These are phyloP conservation scores for Ceyx cyanopectus DNA, from an alignment of 2,113 vertebrate species.

Conservation along the genomic window DNA sequence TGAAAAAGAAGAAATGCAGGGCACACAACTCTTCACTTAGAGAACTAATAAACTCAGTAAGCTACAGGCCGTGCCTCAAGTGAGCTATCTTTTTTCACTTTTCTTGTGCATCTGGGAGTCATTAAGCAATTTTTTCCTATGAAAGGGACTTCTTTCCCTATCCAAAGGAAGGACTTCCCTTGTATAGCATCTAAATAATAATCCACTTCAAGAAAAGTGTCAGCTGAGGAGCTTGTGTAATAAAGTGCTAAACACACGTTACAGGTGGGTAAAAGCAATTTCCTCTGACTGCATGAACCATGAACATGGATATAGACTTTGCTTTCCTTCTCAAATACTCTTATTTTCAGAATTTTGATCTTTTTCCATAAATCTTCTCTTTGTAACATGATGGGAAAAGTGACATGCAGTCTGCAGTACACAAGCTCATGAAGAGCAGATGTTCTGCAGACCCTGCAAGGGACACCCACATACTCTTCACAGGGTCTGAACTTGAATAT, in stretches of 20 bases:
- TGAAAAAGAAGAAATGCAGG: slow-evolving; percentile 55
- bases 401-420: background rate
- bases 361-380: background rate
- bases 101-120: slow-evolving; percentile 68
- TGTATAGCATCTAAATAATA: slow-evolving; percentile 49
- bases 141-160: slow-evolving; percentile 43
- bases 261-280: background rate
- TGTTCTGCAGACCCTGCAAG: background rate
- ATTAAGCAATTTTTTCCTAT: slow-evolving; percentile 69
- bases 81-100: slow-evolving; percentile 47
- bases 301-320: background rate
- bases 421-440: background rate
- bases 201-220: slow-evolving; percentile 55
- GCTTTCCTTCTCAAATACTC: background rate
- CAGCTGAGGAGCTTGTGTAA: slow-evolving; percentile 16
- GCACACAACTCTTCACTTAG: slow-evolving; percentile 48
- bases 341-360: background rate
- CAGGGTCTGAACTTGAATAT: background rate
- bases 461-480: background rate
- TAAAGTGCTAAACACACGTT: background rate
- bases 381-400: background rate
- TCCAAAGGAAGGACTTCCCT: slow-evolving; percentile 57
- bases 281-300: background rate
- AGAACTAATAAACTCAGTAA: slow-evolving; percentile 62
- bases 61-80: slow-evolving; percentile 43